These are phyloP conservation scores for Cantharis lateralis DNA, from an alignment of 2,888 invertebrate genomes.

Conservation along the genomic window DNA sequence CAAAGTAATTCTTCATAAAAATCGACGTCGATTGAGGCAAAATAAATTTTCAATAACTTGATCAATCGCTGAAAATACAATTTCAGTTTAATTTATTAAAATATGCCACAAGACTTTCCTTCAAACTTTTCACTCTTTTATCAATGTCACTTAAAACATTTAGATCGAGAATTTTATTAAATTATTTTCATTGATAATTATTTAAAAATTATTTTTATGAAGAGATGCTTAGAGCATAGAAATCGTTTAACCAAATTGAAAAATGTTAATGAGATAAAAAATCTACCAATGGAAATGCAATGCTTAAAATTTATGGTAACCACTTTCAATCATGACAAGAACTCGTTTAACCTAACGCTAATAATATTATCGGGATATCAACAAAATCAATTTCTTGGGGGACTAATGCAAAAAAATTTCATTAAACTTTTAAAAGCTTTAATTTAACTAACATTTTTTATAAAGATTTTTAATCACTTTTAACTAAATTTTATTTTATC, in stretches of 20 bases:
- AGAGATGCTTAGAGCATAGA: background rate
- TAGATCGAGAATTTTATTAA: background rate
- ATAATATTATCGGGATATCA: background rate
- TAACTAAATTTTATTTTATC: background rate
- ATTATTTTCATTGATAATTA: background rate
- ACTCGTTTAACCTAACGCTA: background rate
- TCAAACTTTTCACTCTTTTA: background rate
- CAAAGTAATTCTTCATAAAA: background rate
- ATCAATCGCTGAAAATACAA: background rate
- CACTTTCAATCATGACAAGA: background rate
- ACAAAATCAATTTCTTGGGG: background rate
- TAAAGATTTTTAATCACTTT: background rate
- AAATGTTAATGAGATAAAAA: background rate
- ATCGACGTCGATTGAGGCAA: background rate
- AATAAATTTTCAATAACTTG: background rate
- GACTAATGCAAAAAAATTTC: background rate
- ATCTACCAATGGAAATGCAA: background rate
- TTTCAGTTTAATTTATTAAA: background rate
- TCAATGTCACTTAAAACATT: background rate
- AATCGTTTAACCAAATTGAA: background rate
- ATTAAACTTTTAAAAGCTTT: background rate
- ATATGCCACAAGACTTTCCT: background rate
- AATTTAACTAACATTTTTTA: background rate
- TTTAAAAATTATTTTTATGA: background rate
- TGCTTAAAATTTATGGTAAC: background rate